Conservation (phyloP, 2,888 invertebrate genomes). For the Catocala fraxini region DNA sequence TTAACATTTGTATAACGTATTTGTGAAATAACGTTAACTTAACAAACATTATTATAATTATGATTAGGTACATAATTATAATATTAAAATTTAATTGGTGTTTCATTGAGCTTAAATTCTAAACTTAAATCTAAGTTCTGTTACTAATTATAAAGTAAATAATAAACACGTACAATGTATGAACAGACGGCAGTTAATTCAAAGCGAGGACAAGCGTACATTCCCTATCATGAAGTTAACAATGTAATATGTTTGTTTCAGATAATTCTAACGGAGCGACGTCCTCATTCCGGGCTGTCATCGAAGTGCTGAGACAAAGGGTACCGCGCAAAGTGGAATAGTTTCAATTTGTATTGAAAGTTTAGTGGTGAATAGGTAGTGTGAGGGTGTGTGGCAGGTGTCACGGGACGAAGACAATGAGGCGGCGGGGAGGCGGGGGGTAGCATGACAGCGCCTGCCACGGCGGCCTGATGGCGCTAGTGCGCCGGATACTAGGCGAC, state of each 20-base stretch:
- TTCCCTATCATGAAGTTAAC: slow-evolving; percentile 45
- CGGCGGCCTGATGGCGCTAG: slow-evolving; percentile 94
- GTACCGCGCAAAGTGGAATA: slow-evolving; percentile 66
- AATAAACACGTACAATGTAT: slow-evolving; percentile 4
- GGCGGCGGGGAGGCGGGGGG: slow-evolving; percentile 74
- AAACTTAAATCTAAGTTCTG: background rate
- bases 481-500: slow-evolving; percentile 95
- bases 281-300: slow-evolving; percentile 51
- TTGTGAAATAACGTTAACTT: too few relatives aligned
- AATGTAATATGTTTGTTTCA: slow-evolving; percentile 68
- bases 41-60: too few relatives aligned
- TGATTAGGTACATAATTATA: background rate
- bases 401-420: slow-evolving; percentile 63
- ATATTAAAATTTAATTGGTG: background rate
- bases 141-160: slow-evolving; percentile 3
- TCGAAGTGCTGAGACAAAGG: slow-evolving; percentile 51
- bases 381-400: slow-evolving; percentile 63
- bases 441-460: slow-evolving; percentile 87
- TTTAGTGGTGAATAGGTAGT: slow-evolving; percentile 57
- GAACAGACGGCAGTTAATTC: slow-evolving; percentile 29
- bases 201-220: slow-evolving; percentile 27
- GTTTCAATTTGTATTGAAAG: slow-evolving; percentile 65
- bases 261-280: slow-evolving; percentile 54
- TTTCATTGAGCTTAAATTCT: too few relatives aligned
- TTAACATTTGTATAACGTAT: too few relatives aligned